Base-by-base conservation (phyloP, 2,888 invertebrate genomes). In the Polydrusus tereticollis region DNA sequence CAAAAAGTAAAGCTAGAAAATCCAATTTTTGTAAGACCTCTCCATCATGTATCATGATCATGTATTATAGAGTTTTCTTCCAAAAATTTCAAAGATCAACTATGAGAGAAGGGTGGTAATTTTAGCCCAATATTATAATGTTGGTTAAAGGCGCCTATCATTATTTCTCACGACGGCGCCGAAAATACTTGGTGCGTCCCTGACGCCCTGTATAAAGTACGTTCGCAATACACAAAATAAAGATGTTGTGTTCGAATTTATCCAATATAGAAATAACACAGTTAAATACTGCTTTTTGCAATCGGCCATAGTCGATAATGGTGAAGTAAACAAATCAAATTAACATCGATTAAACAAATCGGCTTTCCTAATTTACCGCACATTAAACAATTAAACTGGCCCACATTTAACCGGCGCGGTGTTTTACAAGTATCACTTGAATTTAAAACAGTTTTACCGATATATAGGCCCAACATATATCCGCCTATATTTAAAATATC, bases 401-500 rank as follows among this genome's bases (percentile, higher is more conserved):
- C 38, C 23, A 52, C 52, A 64, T 52, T 55, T 52, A 69, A 69
- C 26, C 36, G 29, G 26, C 43, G 52, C 16, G 62, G 38, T 69
- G 66, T 71, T 71, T 66, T 66, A 71, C 71, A 71, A 71, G 71
- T 71, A 69, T 69, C 69, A 62, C 52, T 69, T 60, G 69, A 69
- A 69, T 69, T 69, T 69, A 47, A 69, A 69, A 69, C 60, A 60
- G 60, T 52, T 52, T 55, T 52, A 23, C 55, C 64, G n/a, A 33
- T 50, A n/a, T n/a, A 38, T 33, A 26, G 47, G 18, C 52, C 21
- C 64, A 21, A 14, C 50, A 33, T 33, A 50, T 20, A 33, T 18
- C 1, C 57, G 6, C n/a, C 10, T 57, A 47, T 47, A 63, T 63
- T 21, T 45, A 59, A 68, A 68, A 68, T 68, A 60, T 59, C 59